These are phyloP conservation scores for Steinernema hermaphroditum DNA, from an alignment of 2,888 invertebrate genomes.

Conservation along the genomic window DNA sequence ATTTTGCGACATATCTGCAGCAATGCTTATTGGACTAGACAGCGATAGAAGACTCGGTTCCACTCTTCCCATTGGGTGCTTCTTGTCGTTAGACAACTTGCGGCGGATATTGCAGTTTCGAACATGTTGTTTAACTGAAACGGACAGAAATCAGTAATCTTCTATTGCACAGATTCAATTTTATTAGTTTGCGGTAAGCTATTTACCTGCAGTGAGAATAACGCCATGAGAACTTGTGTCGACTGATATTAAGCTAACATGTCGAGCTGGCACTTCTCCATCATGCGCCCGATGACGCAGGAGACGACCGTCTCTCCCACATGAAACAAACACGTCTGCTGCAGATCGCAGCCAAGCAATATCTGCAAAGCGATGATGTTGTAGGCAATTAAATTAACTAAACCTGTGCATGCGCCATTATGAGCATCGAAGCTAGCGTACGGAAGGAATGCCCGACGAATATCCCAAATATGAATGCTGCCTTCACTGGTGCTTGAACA, in stretches of 20 bases:
- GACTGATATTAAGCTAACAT: neutral
- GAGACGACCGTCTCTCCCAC: slow-evolving; percentile 9
- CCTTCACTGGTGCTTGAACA: slow-evolving; percentile 1
- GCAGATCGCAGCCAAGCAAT: neutral
- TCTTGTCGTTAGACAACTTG: neutral
- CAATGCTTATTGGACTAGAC: neutral
- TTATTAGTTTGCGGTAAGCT: neutral
- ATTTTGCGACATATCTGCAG: neutral
- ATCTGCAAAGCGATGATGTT: too few relatives aligned
- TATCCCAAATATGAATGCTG: neutral
- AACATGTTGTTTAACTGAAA: slow-evolving; percentile 22
- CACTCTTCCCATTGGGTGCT: slow-evolving; percentile 6
- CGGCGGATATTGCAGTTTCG: neutral
- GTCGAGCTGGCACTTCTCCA: slow-evolving; percentile 8
- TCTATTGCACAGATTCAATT: too few relatives aligned
- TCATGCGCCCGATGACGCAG: neutral
- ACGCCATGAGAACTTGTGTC: neutral
- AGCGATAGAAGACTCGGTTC: neutral
- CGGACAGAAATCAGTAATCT: too few relatives aligned
- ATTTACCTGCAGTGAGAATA: neutral
- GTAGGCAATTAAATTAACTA: too few relatives aligned
- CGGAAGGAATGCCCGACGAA: neutral
- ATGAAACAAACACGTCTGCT: neutral
- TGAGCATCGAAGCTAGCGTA: slow-evolving; percentile 18
- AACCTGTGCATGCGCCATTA: slow-evolving; percentile 1